Evolutionary conservation across 2,113 vertebrate species (phyloP).

Genomic region (Ochotona princeps): DNA sequence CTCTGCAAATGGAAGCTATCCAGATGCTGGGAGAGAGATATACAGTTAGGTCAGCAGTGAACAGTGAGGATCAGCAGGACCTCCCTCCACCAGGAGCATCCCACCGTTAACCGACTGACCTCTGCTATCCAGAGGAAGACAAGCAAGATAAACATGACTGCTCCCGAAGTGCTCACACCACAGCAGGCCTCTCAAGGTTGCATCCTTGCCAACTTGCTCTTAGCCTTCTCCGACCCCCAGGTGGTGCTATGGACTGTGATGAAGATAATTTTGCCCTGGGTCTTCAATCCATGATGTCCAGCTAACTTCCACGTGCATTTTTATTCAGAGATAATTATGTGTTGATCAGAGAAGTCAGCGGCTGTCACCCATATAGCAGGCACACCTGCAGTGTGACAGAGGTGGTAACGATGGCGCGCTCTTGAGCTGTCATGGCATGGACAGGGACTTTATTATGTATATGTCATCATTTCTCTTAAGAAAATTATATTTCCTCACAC

Average conservation of each 20-base stretch:
- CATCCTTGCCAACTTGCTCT: conserved; percentile 82
- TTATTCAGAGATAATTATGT: conserved; percentile 95
- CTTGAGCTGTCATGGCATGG: conserved; percentile 91
- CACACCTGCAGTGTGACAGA: conserved; percentile 90
- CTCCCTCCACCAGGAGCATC: conserved; percentile 85
- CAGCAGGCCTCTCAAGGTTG: conserved; percentile 85
- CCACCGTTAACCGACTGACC: conserved; percentile 89
- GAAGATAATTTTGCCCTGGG: conserved; percentile 88
- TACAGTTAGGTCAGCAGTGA: conserved; percentile 86
- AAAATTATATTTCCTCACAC: conserved; percentile 89
- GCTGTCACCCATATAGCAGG: conserved; percentile 91
- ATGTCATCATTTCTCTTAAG: conserved; percentile 91
- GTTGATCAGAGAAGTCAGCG: conserved; percentile 89
- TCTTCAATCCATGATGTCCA: conserved; percentile 93
- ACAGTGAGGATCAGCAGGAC: conserved; percentile 83
- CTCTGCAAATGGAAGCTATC: conserved; percentile 88
- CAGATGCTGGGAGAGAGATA: conserved; percentile 89
- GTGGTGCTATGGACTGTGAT: conserved; percentile 85
- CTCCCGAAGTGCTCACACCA: conserved; percentile 80
- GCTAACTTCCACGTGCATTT: conserved; percentile 85
- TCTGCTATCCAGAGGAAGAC: conserved; percentile 86
- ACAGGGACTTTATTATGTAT: conserved; percentile 91
- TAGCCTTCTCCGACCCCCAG: conserved; percentile 87
- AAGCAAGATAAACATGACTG: conserved; percentile 88
- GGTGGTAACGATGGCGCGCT: conserved; percentile 90